Evolutionary conservation across 2,888 invertebrate genomes (phyloP).

Genomic region (Platycheirus rosarum): DNA sequence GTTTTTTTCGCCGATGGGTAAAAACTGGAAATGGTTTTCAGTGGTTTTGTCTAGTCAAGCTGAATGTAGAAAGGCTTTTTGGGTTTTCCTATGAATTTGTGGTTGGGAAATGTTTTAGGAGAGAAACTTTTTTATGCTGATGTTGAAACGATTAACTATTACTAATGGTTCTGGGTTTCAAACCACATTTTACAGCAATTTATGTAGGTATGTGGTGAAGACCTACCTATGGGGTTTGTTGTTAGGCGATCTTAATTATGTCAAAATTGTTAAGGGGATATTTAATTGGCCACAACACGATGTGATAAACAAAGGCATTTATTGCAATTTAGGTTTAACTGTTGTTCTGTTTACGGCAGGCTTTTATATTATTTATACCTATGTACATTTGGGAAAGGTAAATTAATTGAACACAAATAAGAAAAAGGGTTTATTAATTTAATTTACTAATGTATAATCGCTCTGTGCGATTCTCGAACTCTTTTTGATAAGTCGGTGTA

Average conservation of each 20-base stretch:
- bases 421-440: no score
- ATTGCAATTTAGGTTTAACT: no score
- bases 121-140: background rate
- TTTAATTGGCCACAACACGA: no score
- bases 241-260: background rate
- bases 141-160: no score
- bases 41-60: background rate
- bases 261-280: background rate
- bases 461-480: no score
- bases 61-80: background rate
- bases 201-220: background rate
- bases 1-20: background rate
- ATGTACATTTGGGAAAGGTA: no score
- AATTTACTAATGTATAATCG: no score
- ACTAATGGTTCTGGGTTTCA: background rate
- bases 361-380: no score
- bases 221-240: background rate
- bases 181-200: constrained; percentile 13
- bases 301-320: no score
- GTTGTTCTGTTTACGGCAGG: no score
- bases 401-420: no score
- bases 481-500: no score
- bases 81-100: background rate
- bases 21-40: background rate
- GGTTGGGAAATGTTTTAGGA: background rate